phyloP scores from a whole-genome alignment of 1,140 invertebrate species.

The Schlechtendalia chinensis region DNA sequence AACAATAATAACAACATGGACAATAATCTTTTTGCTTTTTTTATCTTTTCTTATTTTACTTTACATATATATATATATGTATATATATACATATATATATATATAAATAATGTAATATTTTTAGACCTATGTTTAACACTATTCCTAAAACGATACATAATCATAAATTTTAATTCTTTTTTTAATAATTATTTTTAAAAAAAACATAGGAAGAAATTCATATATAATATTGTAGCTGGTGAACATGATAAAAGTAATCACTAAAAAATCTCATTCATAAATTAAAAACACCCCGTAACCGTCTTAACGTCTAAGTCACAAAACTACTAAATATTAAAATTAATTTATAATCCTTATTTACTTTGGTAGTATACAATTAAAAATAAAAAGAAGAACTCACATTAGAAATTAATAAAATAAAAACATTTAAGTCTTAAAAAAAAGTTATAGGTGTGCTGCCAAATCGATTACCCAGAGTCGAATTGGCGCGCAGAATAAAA shows the following conservation, averaged over 20 bases:
- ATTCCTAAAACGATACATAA: conserved; percentile 46
- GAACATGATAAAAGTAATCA: conserved; percentile 50
- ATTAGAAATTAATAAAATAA: conserved; percentile 50
- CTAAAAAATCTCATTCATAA: conserved; percentile 49
- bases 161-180: conserved; percentile 43
- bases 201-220: conserved; percentile 49
- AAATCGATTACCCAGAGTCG: conserved; percentile 49
- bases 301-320: conserved; percentile 49
- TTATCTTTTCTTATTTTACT: conserved; percentile 45
- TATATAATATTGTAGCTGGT: conserved; percentile 48
- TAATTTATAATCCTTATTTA: conserved; percentile 48
- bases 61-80: conserved; percentile 38
- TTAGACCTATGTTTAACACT: conserved; percentile 46
- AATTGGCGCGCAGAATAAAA: conserved; percentile 46
- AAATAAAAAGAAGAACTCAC: conserved; percentile 50
- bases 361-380: conserved; percentile 50
- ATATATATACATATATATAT: conserved; percentile 35
- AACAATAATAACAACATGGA: conserved; percentile 50
- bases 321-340: conserved; percentile 49
- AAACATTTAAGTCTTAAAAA: conserved; percentile 49
- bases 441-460: conserved; percentile 49
- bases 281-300: conserved; percentile 50
- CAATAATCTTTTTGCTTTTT: conserved; percentile 46
- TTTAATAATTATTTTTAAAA: conserved; percentile 46
- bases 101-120: conserved; percentile 33